Conservation (phyloP, 2,888 invertebrate species). For the Drosophila atripex region DNA sequence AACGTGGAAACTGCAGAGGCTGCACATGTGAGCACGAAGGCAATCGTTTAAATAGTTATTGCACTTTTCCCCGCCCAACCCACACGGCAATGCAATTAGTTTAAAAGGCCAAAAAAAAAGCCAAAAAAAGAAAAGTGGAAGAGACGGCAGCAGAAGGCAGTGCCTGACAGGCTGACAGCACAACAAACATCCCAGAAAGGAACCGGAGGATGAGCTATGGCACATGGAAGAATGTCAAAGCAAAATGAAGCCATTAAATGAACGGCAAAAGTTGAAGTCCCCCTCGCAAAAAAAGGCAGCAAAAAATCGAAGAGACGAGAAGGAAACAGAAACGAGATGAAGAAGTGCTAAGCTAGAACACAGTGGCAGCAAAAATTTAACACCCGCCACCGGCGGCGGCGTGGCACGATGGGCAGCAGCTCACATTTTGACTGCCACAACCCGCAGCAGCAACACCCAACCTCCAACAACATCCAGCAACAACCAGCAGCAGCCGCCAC, state of each 20-base stretch:
- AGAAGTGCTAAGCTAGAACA: slow-evolving; percentile 49
- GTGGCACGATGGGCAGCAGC: slow-evolving; percentile 22
- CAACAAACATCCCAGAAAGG: slow-evolving; percentile 59
- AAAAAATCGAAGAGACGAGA: slow-evolving; percentile 28
- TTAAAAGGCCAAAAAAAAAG: slow-evolving; percentile 68
- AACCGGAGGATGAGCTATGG: slow-evolving; percentile 47
- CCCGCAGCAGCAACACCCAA: slow-evolving; percentile 37
- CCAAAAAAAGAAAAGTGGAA: slow-evolving; percentile 9
- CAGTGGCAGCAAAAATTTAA: slow-evolving; percentile 68
- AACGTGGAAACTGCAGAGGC: slow-evolving; percentile 30
- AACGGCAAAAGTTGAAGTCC: slow-evolving; percentile 70
- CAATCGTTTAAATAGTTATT: slow-evolving; percentile 78
- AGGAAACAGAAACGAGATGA: slow-evolving; percentile 34
- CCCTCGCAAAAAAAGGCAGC: slow-evolving; percentile 21
- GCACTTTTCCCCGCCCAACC: slow-evolving; percentile 61
- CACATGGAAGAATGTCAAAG: slow-evolving; percentile 75
- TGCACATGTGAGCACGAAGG: slow-evolving; percentile 37
- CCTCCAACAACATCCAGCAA: slow-evolving; percentile 43
- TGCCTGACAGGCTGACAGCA: slow-evolving; percentile 70
- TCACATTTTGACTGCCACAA: slow-evolving; percentile 55
- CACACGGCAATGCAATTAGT: slow-evolving; percentile 72
- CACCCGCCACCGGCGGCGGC: slow-evolving; percentile 53
- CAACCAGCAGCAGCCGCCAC: slow-evolving; percentile 49
- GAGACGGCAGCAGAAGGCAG: slow-evolving; percentile 32
- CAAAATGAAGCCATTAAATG: slow-evolving; percentile 79